Percentiles rank a stretch among this genome's conserved stretches.
These are phyloP conservation scores for Zeuzera pyrina DNA, from an alignment of 2,888 invertebrate species.

Conservation along the genomic window DNA sequence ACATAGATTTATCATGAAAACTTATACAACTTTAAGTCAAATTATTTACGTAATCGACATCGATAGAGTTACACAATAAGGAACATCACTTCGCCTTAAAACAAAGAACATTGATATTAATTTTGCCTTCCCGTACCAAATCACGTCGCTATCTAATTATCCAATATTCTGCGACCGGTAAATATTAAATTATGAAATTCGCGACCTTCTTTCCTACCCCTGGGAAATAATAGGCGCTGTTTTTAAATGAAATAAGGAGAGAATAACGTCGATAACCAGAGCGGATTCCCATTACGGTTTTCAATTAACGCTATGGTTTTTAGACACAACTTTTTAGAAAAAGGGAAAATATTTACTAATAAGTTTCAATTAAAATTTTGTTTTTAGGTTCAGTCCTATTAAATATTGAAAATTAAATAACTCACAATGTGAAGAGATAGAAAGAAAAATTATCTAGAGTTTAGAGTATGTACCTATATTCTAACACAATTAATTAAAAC, in stretches of 20 bases:
- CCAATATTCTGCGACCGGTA: conserved; percentile 55
- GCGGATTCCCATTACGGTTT: conserved; percentile 15
- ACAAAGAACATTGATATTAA: conserved; percentile 72
- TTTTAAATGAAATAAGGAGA: conserved; percentile 60
- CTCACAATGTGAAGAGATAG: no score
- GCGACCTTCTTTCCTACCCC: conserved; percentile 52
- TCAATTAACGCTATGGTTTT: conserved; percentile 17
- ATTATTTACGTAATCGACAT: no score
- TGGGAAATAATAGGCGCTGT: conserved; percentile 59
- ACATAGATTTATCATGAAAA: no score
- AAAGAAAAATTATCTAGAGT: no score
- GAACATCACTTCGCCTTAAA: conserved; percentile 18
- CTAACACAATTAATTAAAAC: no score
- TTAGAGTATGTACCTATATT: no score
- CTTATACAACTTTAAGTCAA: no score
- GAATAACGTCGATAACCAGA: conserved; percentile 20
- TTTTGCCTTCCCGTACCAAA: conserved; percentile 62
- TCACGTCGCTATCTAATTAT: conserved; percentile 70
- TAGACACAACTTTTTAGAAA: not conserved
- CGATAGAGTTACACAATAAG: not conserved
- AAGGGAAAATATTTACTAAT: no score
- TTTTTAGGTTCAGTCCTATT: no score
- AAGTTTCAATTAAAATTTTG: no score
- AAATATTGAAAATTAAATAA: no score
- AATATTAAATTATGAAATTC: conserved; percentile 67